Evolutionary conservation across 1,140 invertebrate species (phyloP).

Genomic region (Tetragnatha versicolor): DNA sequence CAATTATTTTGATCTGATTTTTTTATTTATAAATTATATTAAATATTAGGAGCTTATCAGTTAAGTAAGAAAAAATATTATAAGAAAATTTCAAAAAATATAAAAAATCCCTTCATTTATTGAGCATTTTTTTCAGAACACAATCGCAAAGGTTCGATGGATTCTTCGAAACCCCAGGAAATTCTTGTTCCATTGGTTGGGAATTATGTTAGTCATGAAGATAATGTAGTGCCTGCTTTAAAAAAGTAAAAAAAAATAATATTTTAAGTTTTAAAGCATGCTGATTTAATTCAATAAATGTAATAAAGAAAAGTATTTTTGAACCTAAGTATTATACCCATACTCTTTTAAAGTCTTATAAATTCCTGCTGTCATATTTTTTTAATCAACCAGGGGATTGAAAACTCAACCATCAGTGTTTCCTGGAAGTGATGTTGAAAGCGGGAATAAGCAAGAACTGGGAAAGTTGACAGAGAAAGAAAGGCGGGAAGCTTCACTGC

Average conservation of each 20-base stretch:
- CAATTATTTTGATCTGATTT: too few species aligned
- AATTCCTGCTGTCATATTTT: not conserved
- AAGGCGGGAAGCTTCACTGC: slow-evolving; percentile 85
- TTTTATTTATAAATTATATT: too few species aligned
- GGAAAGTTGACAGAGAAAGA: slow-evolving; percentile 75
- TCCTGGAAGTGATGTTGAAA: slow-evolving; percentile 26
- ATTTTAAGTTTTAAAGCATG: not conserved
- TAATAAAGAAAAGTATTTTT: too few species aligned
- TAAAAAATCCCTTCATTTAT: too few species aligned
- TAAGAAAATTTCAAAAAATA: too few species aligned
- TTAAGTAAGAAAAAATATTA: too few species aligned
- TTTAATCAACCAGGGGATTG: not conserved
- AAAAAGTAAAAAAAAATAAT: slow-evolving; percentile 40
- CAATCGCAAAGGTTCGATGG: not conserved
- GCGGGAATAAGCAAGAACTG: slow-evolving; percentile 55
- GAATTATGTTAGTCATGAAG: slow-evolving; percentile 35
- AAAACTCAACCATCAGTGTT: slow-evolving; percentile 49
- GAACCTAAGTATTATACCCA: too few species aligned
- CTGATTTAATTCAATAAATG: not conserved
- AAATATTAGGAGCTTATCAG: too few species aligned
- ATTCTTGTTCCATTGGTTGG: slow-evolving; percentile 41
- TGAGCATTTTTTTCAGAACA: too few species aligned
- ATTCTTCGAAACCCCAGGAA: slow-evolving; percentile 20
- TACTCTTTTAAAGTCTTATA: not conserved
- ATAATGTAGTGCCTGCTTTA: slow-evolving; percentile 39